Evolutionary conservation across 2,888 invertebrate genomes (phyloP).

Genomic region (Octonoba sinensis): DNA sequence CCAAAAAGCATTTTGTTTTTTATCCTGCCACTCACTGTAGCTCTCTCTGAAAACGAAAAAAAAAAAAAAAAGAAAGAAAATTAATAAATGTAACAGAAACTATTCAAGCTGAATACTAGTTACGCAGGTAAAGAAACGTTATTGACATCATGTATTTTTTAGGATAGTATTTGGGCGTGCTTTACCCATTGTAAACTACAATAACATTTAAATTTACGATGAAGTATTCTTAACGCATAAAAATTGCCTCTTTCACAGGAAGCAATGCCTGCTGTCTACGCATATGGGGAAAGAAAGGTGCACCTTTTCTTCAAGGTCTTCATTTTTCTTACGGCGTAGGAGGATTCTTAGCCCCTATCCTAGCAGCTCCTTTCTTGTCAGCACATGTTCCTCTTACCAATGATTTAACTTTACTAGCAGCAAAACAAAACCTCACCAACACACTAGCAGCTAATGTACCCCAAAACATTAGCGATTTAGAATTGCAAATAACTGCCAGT

Average conservation of each 20-base stretch:
- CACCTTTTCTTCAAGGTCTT: slow-evolving; percentile 52
- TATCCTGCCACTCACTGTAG: no score
- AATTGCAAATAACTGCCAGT: neutral
- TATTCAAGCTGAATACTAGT: no score
- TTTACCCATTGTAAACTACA: no score
- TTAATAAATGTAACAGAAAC: no score
- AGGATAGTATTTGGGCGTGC: no score
- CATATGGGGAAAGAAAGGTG: slow-evolving; percentile 54
- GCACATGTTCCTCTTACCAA: slow-evolving; percentile 5
- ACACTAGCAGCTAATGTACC: neutral
- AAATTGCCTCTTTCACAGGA: slow-evolving; percentile 68
- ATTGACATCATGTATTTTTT: no score
- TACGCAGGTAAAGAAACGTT: no score
- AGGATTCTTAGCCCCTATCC: slow-evolving; percentile 44
- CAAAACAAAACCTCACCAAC: slow-evolving; percentile 26
- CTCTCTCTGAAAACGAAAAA: no score
- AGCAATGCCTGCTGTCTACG: slow-evolving; percentile 72
- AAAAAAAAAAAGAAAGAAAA: no score
- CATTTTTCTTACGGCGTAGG: slow-evolving; percentile 53
- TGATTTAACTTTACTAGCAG: neutral
- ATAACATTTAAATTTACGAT: no score
- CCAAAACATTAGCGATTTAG: slow-evolving; percentile 6
- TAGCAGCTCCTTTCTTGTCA: slow-evolving; percentile 53
- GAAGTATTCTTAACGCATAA: neutral
- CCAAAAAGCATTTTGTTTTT: no score